Evolutionary conservation across 2,797 vertebrate species (phyloP), one percentile per base, ranked within the genome.

Genomic region (Sciurus carolinensis): DNA sequence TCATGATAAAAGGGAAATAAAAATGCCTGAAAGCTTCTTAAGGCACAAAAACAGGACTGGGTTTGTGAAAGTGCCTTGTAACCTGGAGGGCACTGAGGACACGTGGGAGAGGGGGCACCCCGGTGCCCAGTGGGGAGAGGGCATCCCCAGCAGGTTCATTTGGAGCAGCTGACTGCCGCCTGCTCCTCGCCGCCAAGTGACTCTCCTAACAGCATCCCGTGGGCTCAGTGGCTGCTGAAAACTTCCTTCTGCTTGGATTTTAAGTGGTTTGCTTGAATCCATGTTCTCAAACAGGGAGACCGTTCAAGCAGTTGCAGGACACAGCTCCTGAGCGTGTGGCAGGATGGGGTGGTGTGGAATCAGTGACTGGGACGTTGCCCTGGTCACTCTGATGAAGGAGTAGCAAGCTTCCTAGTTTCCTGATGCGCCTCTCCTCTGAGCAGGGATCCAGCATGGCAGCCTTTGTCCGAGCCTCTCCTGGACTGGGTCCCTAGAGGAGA

Each of bases 141-240:
- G 54, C 26, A 2, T 39, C 26, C 11, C 11, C 28, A 69, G 42
- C 5, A 22, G 0, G 4, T 18, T 28, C 22, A 1, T 44, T 11
- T 1, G 3, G 52, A 73, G 50, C 3, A 17, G 14, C 17, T 1
- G 3, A 26, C 15, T 44, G 30, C 54, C 52, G 20, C 39, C 24
- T 22, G 3, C 73, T n/a, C 3, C 0, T 18, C 33, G 1, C 36
- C 47, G 2, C 0, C 18, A 26, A 17, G 11, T 13, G n/a, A 22
- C 33, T 52, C 22, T 81, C 57, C 39, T 42, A 2, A 33, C 8
- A 7, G 3, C 33, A 6, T 50, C 14, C 69, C 13, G 28, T 0
- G 12, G 57, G n/a, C 26, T 76, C 12, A 1, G 17, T 66, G 26
- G 13, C 24, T 66, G 44, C 22, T 30, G 2, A 64, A 36, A 62